Evolutionary conservation across 2,797 vertebrate species (phyloP), one percentile per base, ranked within the genome.

Genomic region (Thalassophryne amazonica): DNA sequence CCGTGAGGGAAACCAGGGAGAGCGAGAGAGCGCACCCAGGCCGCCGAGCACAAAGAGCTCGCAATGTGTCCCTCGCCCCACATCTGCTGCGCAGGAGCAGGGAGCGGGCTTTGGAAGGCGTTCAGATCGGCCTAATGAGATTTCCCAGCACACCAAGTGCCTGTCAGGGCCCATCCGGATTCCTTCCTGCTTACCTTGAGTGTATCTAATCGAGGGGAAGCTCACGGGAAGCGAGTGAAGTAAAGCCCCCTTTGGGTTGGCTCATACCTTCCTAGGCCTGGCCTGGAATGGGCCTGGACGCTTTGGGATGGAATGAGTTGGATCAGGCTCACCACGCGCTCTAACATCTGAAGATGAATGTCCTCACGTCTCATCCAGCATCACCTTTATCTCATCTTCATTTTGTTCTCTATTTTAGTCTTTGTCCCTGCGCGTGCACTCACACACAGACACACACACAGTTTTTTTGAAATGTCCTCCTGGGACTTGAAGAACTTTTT

Each of bases 141-240:
- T 86, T 90, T 90, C 89, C 86, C 84, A 88, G 84, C 81, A 86
- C 85, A 83, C 86, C 81, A 80, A 83, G 85, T 80, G 81, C 81
- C 82, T 86, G 88, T 86, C 86, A 86, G 80, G 86, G 80, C 78
- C 81, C 79, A 85, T 88, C 85, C 86, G 79, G 86, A 88, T 87
- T 86, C 85, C 78, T 85, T 88, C 81, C 78, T 86, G 84, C 78
- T 86, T 87, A 86, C 87, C 85, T 90, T 88, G 85, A 88, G 81
- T 87, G 83, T 87, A 82, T 86, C 84, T 86, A 87, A 88, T 88
- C 77, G 83, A 73, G 73, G 76, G 73, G 79, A 69, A 77, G 78
- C 84, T 79, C 71, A 69, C 49, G 73, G 69, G 80, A 85, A 75
- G 73, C 55, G 27, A 56, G 53, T 74, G 37, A 57, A 81, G 79